Percentiles rank a stretch among this genome's conserved stretches.
Conservation (phyloP, 2,113 vertebrate genomes). For the Zosterops lateralis region DNA sequence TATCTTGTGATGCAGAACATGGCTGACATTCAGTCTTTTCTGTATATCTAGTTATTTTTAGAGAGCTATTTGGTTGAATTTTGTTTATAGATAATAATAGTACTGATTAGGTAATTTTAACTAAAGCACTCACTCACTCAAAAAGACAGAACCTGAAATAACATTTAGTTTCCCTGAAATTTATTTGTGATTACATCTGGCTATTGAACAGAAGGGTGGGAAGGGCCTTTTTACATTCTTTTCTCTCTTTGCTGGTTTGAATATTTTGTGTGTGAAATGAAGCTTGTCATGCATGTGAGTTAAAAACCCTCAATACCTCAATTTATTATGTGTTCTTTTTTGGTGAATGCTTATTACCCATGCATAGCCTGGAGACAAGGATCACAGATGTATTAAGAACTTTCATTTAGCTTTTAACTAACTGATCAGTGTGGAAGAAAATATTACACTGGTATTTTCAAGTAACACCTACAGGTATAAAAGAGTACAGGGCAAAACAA, state of each 20-base stretch:
- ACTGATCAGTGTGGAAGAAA: background rate
- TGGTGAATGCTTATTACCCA: background rate
- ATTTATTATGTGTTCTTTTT: background rate
- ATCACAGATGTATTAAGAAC: background rate
- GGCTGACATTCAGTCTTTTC: background rate
- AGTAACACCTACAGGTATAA: background rate
- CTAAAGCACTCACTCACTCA: background rate
- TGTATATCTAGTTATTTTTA: background rate
- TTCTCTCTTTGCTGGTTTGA: background rate
- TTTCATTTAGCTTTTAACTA: background rate
- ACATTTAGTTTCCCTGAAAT: background rate
- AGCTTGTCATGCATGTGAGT: background rate
- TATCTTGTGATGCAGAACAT: background rate
- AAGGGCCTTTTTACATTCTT: background rate
- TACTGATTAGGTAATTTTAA: background rate
- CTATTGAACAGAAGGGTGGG: background rate
- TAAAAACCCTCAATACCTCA: background rate
- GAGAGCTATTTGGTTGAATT: background rate
- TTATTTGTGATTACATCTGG: background rate
- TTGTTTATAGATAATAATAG: background rate
- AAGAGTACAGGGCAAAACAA: background rate
- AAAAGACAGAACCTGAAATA: background rate
- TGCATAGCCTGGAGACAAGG: background rate
- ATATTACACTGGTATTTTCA: background rate
- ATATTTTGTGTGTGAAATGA: constrained; percentile 13